Conservation (phyloP, 35 echinoderm and acorn worm genomes). For the Patiria miniata region DNA sequence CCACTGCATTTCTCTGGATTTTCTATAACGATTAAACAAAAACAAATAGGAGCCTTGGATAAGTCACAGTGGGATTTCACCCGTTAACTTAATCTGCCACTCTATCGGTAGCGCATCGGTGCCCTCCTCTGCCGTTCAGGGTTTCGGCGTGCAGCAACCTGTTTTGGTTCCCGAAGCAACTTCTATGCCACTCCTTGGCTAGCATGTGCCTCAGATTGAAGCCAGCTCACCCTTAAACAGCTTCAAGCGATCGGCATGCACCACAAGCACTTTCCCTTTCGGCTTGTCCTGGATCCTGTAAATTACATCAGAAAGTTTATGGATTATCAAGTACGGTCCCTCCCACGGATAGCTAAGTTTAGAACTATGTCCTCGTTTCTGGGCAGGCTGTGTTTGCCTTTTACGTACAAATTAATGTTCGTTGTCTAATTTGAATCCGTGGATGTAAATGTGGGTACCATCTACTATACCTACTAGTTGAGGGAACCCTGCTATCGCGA, state of each 20-base stretch:
- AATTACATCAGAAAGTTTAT: constrained; percentile 58
- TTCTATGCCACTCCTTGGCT: not conserved
- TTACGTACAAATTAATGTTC: too few species aligned
- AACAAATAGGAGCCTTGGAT: not conserved
- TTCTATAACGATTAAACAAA: not conserved
- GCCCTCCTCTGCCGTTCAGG: not conserved
- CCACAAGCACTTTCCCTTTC: constrained; percentile 35
- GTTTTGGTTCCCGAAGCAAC: not conserved
- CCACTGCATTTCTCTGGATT: not conserved
- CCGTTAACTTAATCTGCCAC: not conserved
- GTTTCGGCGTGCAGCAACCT: not conserved
- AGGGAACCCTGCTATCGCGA: too few species aligned
- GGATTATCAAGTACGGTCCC: constrained; percentile 53
- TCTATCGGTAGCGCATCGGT: not conserved
- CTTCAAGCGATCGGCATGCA: constrained; percentile 70
- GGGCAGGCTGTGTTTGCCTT: too few species aligned
- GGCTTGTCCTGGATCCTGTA: constrained; percentile 38
- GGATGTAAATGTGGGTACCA: too few species aligned
- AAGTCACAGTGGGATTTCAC: not conserved
- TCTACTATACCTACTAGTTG: too few species aligned
- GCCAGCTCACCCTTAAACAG: constrained; percentile 25
- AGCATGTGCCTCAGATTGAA: not conserved
- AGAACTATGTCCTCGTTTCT: constrained; percentile 17
- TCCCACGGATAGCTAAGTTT: constrained; percentile 59
- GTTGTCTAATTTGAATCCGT: too few species aligned